phyloP scores from a whole-genome alignment of 2,113 vertebrate species.

The Galbula dea region DNA sequence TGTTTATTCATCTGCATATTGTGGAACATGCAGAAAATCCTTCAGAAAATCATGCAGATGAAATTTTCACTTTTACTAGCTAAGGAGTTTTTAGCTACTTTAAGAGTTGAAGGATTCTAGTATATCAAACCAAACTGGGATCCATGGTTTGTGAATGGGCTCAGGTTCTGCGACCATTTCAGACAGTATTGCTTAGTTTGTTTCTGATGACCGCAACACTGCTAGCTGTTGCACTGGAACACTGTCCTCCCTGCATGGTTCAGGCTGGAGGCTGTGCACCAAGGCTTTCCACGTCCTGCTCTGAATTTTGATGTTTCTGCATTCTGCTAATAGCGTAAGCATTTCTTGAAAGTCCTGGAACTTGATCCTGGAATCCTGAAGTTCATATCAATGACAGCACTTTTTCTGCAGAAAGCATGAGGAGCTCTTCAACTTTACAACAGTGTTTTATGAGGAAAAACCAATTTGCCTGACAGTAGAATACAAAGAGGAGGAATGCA shows the following conservation, averaged over 20 bases:
- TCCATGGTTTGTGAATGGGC: not conserved
- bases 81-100: not conserved
- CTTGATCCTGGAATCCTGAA: not conserved
- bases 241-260: not conserved
- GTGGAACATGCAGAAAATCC: not conserved
- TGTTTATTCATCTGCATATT: not conserved
- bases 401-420: not conserved
- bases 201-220: not conserved
- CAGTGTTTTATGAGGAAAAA: not conserved
- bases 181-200: not conserved
- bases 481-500: not conserved
- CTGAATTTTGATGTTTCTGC: not conserved
- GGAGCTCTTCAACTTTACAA: not conserved
- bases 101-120: not conserved
- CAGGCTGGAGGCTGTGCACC: not conserved
- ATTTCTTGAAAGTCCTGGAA: not conserved
- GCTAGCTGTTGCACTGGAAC: not conserved
- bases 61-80: not conserved
- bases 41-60: too few relatives aligned
- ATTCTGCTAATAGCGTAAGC: not conserved
- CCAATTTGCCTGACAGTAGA: not conserved
- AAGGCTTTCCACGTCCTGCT: not conserved
- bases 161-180: not conserved
- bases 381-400: not conserved
- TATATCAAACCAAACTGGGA: not conserved